Base-by-base conservation (phyloP, 2,113 vertebrate species). In the Bufo bufo region DNA sequence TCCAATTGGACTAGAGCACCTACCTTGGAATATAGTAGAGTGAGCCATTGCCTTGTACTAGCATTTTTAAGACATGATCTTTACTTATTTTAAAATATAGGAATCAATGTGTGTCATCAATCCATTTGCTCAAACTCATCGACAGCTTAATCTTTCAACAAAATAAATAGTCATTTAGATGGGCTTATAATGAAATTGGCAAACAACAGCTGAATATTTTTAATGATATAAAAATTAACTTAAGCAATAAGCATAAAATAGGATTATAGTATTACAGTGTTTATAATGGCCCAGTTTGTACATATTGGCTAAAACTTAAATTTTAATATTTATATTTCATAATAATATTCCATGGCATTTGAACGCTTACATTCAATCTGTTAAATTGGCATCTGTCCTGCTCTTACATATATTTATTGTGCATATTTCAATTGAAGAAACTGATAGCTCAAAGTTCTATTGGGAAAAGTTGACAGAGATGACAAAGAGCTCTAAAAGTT, bases 301-400 rank as follows among this genome's bases (percentile, higher is more conserved):
- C 52, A 61, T 33, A 49, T 86, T 86, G 77, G 50, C 69, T 80
- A 17, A 47, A 12, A 69, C 47, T 65, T 14, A 69, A 54, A 56
- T 54, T 80, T 86, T 56, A 71, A 80, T 86, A 86, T 79, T 66
- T 80, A 80, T 78, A 65, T 19, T 43, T 69, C 69, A 71, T 79
- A 78, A 65, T 66, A 63, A 65, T 45, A 86, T 79, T 80, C 19
- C 8, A 69, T 79, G 85, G 85, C 85, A 80, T 80, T 69, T 23
- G 11, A 79, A 66, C 50, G 43, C 85, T 56, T 63, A 43, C 63
- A 65, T 80, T 80, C 85, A 79, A 66, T 86, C 85, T 86, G 85
- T 71, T 77, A 66, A 80, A 13, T 78, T 86, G 85, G 85, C 75
- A 79, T 71, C 59, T 45, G n/a, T 86, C 85, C 85, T 78, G 19